phyloP scores from a whole-genome alignment of 2,113 vertebrate genomes.

The Thunnus maccoyii region DNA sequence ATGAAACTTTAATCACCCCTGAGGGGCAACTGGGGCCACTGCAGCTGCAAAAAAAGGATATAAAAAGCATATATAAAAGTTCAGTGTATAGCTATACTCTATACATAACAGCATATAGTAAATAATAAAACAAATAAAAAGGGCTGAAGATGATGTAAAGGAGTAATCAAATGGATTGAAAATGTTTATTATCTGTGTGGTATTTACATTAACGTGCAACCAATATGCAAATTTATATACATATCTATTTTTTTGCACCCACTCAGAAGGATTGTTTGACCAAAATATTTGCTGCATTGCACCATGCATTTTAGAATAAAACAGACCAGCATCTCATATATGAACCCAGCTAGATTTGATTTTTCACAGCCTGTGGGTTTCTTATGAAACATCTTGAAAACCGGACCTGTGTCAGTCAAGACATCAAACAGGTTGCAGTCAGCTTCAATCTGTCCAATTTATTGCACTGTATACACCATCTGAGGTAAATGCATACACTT shows the following conservation, averaged over 20 bases:
- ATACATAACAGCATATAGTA: not conserved
- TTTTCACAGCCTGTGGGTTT: slow-evolving; percentile 32
- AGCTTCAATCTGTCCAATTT: slow-evolving; percentile 27
- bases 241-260: not conserved
- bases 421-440: not conserved
- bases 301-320: slow-evolving; percentile 23
- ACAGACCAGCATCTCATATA: slow-evolving; percentile 10
- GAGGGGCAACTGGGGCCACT: not conserved
- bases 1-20: slow-evolving; percentile 52
- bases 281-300: slow-evolving; percentile 45
- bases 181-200: not conserved
- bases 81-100: too few species aligned
- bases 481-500: slow-evolving; percentile 39
- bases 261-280: not conserved
- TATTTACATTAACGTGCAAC: not conserved
- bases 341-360: not conserved
- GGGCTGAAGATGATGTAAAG: not conserved
- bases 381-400: slow-evolving; percentile 36
- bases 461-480: slow-evolving; percentile 14
- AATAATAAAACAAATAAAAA: slow-evolving; percentile 36
- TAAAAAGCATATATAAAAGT: too few species aligned
- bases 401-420: not conserved
- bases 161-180: not conserved
- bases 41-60: slow-evolving; percentile 10
- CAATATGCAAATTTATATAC: not conserved